Percentiles rank a stretch among this genome's conserved stretches.
These are phyloP conservation scores for Sakesphorus luctuosus DNA, from an alignment of 2,113 vertebrate genomes.

Conservation along the genomic window DNA sequence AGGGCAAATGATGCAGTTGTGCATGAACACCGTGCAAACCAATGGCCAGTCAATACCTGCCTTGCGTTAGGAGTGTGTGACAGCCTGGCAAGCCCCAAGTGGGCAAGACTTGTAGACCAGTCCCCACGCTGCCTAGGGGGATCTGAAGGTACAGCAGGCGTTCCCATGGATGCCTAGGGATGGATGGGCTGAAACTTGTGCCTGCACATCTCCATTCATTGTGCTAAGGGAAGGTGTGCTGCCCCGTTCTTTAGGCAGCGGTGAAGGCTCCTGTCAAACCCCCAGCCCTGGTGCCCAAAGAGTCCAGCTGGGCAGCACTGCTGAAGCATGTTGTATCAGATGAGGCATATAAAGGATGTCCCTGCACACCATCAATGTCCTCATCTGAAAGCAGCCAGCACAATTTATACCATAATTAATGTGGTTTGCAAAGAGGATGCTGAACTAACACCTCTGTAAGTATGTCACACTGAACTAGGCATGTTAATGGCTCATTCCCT, in stretches of 20 bases:
- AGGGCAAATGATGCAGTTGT: background rate
- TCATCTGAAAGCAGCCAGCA: background rate
- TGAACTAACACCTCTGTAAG: background rate
- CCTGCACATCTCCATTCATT: background rate
- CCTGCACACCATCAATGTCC: background rate
- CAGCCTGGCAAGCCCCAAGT: background rate
- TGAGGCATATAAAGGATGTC: background rate
- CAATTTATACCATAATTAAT: background rate
- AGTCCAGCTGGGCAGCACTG: background rate
- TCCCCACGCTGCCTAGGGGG: background rate
- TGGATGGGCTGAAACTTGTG: background rate
- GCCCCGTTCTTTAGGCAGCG: background rate
- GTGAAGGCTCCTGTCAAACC: background rate
- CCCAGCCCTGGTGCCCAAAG: background rate
- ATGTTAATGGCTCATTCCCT: background rate
- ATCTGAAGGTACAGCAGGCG: background rate
- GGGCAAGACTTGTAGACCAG: background rate
- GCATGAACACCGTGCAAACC: background rate
- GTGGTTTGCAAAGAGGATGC: background rate
- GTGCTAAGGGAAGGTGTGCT: background rate
- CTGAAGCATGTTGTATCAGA: background rate
- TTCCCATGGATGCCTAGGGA: background rate
- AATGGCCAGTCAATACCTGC: background rate
- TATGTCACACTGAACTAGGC: background rate
- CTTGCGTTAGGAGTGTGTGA: background rate